Percentiles rank a stretch among this genome's conserved stretches.
phyloP scores from a whole-genome alignment of 2,888 invertebrate genomes.

The Athalia cordata region DNA sequence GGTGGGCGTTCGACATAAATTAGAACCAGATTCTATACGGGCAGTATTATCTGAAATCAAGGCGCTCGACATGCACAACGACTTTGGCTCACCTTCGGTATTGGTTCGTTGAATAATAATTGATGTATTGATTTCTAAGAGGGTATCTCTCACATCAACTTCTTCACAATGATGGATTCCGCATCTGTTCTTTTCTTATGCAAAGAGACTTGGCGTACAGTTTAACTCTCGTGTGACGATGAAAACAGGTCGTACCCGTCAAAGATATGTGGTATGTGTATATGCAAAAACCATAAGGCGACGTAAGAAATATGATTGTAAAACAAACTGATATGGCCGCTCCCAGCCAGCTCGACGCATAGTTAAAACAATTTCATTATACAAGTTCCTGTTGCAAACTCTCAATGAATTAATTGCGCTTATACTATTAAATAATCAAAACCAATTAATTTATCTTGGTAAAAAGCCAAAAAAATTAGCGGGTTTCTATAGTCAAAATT shows the following conservation, averaged over 20 bases:
- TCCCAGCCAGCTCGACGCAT: slow-evolving; percentile 23
- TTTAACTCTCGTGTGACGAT: not conserved
- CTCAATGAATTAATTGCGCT: slow-evolving; percentile 21
- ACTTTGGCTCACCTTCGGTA: too few relatives aligned
- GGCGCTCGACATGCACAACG: too few relatives aligned
- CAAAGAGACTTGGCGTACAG: too few relatives aligned
- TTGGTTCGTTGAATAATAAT: not conserved
- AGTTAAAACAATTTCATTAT: slow-evolving; percentile 27
- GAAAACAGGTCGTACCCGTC: not conserved
- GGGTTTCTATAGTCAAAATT: not conserved
- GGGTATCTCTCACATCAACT: too few relatives aligned
- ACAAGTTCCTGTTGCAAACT: slow-evolving; percentile 25
- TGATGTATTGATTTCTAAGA: not conserved
- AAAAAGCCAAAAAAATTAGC: not conserved
- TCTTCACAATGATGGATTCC: too few relatives aligned
- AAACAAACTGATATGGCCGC: slow-evolving; percentile 25
- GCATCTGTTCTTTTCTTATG: too few relatives aligned
- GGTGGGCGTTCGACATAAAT: not conserved
- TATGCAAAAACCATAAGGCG: slow-evolving; percentile 30
- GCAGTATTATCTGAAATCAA: too few relatives aligned
- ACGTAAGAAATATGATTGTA: slow-evolving; percentile 14
- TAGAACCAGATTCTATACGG: too few relatives aligned
- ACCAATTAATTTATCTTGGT: not conserved
- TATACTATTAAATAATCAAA: not conserved
- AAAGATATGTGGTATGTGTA: not conserved